Evolutionary conservation across 2,797 vertebrate species (phyloP).

Genomic region (Carapus acus): DNA sequence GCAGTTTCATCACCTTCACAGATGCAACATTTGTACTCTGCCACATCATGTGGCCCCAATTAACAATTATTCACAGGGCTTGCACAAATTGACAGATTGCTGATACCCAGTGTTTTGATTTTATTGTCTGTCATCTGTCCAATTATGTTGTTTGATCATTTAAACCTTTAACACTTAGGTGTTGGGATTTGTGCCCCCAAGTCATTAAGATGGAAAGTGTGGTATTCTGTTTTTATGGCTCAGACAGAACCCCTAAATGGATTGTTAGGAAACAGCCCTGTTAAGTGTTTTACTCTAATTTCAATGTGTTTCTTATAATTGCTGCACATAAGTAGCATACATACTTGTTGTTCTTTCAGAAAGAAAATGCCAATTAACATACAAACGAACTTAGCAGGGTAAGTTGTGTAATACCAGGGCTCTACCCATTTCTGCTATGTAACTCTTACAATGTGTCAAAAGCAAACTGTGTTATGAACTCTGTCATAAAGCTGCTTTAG

Average conservation of each 20-base stretch:
- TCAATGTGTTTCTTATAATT: slow-evolving; percentile 46
- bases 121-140: background rate
- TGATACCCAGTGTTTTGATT: background rate
- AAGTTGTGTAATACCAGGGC: slow-evolving; percentile 72
- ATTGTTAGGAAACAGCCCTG: slow-evolving; percentile 20
- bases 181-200: background rate
- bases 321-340: slow-evolving; percentile 68
- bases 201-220: too few relatives aligned
- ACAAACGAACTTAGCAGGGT: slow-evolving; percentile 76
- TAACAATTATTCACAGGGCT: slow-evolving; percentile 2
- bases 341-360: slow-evolving; percentile 81
- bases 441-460: slow-evolving; percentile 53
- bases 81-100: background rate
- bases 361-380: slow-evolving; percentile 81
- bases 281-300: slow-evolving; percentile 37
- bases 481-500: slow-evolving; percentile 61
- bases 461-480: slow-evolving; percentile 34
- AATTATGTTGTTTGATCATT: background rate
- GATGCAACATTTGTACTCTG: background rate
- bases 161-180: background rate
- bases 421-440: slow-evolving; percentile 58
- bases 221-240: background rate
- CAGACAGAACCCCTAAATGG: too few relatives aligned
- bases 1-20: background rate
- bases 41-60: background rate